Base-by-base conservation (phyloP, 2,797 vertebrate genomes). In the Austrolebias charrua region DNA sequence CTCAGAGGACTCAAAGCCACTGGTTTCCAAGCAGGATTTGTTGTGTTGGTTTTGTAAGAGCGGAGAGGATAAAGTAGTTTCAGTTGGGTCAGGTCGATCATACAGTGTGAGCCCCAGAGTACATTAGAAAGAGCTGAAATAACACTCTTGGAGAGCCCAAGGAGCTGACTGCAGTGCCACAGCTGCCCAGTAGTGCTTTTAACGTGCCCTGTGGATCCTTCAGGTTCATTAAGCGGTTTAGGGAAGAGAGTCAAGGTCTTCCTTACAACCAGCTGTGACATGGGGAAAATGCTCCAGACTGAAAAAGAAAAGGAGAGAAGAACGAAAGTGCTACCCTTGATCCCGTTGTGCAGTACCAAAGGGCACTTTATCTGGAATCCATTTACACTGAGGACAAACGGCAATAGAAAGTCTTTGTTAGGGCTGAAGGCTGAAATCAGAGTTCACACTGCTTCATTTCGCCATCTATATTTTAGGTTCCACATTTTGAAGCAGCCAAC, bases 131-230 rank as follows among this genome's bases (percentile, higher is more conserved):
- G 75, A 74, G 66, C 77, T 81, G 69, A 82, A 85, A 80, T 80
- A 76, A 82, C 54, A 60, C 73, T 76, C 63, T 79, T 44, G 77
- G 76, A 83, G 49, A 60, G 50, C 71, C 65, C 68, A 43, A 74
- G 59, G 62, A 72, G 75, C 51, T 72, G 76, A 75, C 69, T 75
- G 63, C 62, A 86, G 86, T 75, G 66, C 79, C 57, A 12, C 2
- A 15, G 55, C 59, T 70, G 73, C 79, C 76, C 76, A 63, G 66
- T 60, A 81, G 80, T 81, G 86, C 88, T 91, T 91, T 92, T 89
- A 88, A 67, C 71, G 80, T 71, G 52, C 81, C 81, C 81, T 45
- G 62, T 72, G 68, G 81, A 82, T 81, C 73, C 68, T 75, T 35
- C 61, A 71, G 76, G 70, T 80, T 86, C 68, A 82, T 88, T 83